Conservation (phyloP, 2,888 invertebrate species). For the Apomyelois bistriatella region DNA sequence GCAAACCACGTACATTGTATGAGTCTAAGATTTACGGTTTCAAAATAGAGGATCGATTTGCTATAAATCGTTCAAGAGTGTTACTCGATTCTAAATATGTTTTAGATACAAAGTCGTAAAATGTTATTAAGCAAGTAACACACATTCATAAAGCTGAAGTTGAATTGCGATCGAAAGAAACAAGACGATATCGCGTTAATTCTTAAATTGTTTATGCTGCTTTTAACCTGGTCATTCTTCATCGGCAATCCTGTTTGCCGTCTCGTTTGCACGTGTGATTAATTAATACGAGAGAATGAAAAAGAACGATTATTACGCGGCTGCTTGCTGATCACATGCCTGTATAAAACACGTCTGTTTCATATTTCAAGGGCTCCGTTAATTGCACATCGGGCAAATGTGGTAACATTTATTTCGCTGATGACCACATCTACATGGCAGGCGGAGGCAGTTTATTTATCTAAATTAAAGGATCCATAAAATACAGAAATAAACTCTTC, state of each 20-base stretch:
- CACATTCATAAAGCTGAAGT: constrained; percentile 26
- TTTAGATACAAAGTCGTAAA: constrained; percentile 5
- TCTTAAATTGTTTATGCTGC: constrained; percentile 27
- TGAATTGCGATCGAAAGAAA: constrained; percentile 24
- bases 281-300: constrained; percentile 14
- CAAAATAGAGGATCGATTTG: not conserved
- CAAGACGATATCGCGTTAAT: constrained; percentile 32
- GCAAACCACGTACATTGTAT: not conserved
- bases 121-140: constrained; percentile 19
- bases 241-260: not conserved
- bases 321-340: constrained; percentile 15
- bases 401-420: constrained; percentile 6
- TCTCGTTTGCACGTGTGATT: constrained; percentile 16
- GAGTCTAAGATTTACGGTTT: not conserved
- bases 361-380: constrained; percentile 30
- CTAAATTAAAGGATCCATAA: not conserved
- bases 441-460: not conserved
- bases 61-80: constrained; percentile 3
- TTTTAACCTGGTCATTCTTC: constrained; percentile 1
- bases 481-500: too few relatives aligned
- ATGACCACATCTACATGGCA: not conserved
- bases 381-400: constrained; percentile 23
- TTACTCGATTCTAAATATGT: not conserved
- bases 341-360: constrained; percentile 29
- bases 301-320: constrained; percentile 14